Evolutionary conservation across 92 coral and sea anemone genomes (phyloP).

Genomic region (Parazoanthus darwini): DNA sequence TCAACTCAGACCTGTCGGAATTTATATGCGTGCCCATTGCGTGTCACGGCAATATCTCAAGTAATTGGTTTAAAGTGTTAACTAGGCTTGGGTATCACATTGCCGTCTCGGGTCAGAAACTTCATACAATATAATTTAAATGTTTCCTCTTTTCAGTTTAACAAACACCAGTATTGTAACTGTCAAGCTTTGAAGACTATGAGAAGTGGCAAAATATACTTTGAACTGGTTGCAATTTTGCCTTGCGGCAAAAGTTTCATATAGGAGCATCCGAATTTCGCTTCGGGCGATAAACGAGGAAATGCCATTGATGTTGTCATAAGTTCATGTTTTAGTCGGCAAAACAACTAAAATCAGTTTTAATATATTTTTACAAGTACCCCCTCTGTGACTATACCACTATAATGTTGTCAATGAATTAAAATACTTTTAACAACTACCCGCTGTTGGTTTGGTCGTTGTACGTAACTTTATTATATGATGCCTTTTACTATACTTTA

Average conservation of each 20-base stretch:
- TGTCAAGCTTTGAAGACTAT: neutral
- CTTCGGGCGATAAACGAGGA: neutral
- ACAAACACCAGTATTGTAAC: neutral
- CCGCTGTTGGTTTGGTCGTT: no score
- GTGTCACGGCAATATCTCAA: neutral
- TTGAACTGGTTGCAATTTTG: neutral
- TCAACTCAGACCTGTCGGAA: neutral
- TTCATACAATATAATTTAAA: no score
- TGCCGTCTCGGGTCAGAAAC: neutral
- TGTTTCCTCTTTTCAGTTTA: neutral
- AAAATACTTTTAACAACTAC: no score
- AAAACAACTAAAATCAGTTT: neutral
- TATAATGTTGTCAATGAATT: no score
- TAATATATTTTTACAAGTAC: neutral
- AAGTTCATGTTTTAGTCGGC: neutral
- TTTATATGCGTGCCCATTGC: neutral
- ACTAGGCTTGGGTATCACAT: neutral
- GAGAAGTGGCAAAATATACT: neutral
- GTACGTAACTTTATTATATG: no score
- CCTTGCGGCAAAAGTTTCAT: neutral
- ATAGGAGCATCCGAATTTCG: neutral
- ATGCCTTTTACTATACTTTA: no score
- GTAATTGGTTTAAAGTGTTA: neutral
- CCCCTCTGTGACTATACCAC: neutral
- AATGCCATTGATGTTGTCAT: neutral